Percentiles rank a stretch among this genome's conserved stretches.
These are phyloP conservation scores for Uromys caudimaculatus DNA, from an alignment of 2,797 vertebrate species.

Conservation along the genomic window DNA sequence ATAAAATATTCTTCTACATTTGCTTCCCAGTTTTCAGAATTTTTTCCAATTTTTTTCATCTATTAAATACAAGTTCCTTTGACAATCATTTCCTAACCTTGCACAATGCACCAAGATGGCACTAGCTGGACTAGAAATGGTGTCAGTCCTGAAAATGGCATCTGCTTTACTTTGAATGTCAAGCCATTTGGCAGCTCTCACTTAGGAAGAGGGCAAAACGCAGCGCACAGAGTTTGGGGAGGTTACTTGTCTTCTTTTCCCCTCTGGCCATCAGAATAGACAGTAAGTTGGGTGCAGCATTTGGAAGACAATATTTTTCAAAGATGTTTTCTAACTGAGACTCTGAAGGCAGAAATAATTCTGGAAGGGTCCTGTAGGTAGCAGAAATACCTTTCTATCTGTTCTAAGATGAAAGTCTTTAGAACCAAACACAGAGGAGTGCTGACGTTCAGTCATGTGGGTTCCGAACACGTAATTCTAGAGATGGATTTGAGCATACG, in stretches of 20 bases:
- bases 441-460: neutral
- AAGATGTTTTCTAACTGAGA: neutral
- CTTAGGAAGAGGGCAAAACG: neutral
- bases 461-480: conserved; percentile 22
- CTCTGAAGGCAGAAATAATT: neutral
- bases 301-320: neutral
- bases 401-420: neutral
- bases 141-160: neutral
- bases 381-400: neutral
- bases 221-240: neutral
- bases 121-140: neutral
- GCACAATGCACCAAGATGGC: neutral
- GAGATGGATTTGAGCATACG: neutral
- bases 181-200: conserved; percentile 16
- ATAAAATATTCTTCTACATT: neutral
- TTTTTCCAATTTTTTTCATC: neutral
- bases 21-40: neutral
- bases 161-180: neutral
- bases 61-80: neutral
- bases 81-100: neutral
- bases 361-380: neutral
- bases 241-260: neutral
- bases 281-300: neutral
- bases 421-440: neutral
- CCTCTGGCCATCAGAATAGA: neutral